Evolutionary conservation across 2,888 invertebrate species (phyloP), one percentile per base, ranked within the genome.

Genomic region (Neria commutata): DNA sequence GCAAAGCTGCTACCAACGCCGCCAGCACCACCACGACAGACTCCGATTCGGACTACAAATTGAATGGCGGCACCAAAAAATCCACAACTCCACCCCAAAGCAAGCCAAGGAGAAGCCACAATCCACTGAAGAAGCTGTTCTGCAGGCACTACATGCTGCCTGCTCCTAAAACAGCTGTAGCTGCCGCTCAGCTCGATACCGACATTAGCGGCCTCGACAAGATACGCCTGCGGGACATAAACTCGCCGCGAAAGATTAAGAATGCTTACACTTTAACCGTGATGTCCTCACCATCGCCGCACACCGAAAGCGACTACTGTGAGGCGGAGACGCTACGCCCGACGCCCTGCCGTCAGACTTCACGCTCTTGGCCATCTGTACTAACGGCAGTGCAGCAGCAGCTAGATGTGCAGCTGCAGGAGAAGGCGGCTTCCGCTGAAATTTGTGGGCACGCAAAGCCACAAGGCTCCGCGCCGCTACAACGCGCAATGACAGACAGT

Each of bases 261-360:
- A 70, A 74, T 0, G 76, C 72, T 0, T 80, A 80, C 24, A 78
- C 77, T 0, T 49, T 80, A 23, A 77, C 79, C 0, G 69, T 70
- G 8, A 64, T 78, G 64, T 68, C 72, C 0, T 73, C 80, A 2
- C 77, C 81, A 0, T 74, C 77, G 1, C 71, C 73, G 8, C 67
- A 67, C 21, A 60, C 68, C 10, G 75, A 73, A 54, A 78, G 75
- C 24, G 77, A 77, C 61, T 70, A 61, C 33, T 70, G 61, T 3
- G 74, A 72, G 1, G 34, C 64, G 1, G 70, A 78, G 47, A 60
- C 69, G 0, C 65, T 67, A 0, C 68, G 62, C n/a, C 58, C 58
- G n/a, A 63, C 72, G 0, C 49, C 65, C 21, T 48, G 8, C 3
- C 52, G 37, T 52, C 58, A 57, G 19, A 59, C 58, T 16, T 63